These are phyloP conservation scores for Mormyrus hasselquistii DNA, from an alignment of 2,797 vertebrate genomes.

Conservation along the genomic window DNA sequence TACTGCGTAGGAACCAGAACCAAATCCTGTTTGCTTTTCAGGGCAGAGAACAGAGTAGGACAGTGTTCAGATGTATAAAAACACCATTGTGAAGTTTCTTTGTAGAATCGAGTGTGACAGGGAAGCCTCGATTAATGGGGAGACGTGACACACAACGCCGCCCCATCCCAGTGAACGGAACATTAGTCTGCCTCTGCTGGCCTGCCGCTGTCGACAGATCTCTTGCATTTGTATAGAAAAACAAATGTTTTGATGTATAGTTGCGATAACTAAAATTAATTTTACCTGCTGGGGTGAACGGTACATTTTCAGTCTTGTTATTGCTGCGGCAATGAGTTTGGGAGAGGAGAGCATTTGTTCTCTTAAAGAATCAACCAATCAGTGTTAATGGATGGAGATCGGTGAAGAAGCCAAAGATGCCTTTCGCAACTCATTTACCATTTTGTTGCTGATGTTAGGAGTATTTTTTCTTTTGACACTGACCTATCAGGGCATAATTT, in stretches of 20 bases:
- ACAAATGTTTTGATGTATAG: neutral
- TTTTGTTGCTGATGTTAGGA: neutral
- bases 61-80: neutral
- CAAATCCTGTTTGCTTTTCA: neutral
- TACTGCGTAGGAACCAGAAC: neutral
- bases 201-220: neutral
- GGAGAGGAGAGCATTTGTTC: neutral
- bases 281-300: neutral
- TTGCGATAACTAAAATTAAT: neutral
- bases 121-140: neutral
- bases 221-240: constrained; percentile 1
- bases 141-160: neutral
- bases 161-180: neutral
- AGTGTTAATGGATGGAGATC: neutral
- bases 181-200: neutral
- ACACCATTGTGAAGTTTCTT: neutral
- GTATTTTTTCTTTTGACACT: neutral
- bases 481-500: neutral
- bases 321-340: neutral
- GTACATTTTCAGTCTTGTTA: neutral
- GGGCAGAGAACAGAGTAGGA: neutral
- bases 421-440: neutral
- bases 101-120: neutral
- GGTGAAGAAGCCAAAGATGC: neutral
- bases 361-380: neutral